Evolutionary conservation across 2,113 vertebrate genomes (phyloP).

Genomic region (Callipepla squamata): DNA sequence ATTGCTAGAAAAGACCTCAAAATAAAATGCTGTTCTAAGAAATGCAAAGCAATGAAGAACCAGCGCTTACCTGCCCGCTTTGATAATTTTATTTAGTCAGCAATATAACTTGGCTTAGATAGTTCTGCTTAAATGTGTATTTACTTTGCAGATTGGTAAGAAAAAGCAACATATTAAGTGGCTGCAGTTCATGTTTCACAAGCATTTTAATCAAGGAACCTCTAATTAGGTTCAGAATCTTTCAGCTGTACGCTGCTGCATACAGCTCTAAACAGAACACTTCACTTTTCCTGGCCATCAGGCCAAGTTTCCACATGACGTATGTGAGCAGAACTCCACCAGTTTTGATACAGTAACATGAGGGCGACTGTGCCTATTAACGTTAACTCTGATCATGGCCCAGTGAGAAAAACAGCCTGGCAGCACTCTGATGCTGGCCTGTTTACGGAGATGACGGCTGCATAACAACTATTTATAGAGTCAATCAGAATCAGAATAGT

Average conservation of each 20-base stretch:
- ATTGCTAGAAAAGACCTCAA: background rate
- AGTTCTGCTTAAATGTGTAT: background rate
- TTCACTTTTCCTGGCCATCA: background rate
- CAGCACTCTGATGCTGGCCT: background rate
- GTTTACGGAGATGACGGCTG: background rate
- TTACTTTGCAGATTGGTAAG: background rate
- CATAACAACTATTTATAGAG: background rate
- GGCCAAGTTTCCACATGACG: fast-evolving
- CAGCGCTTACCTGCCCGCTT: background rate
- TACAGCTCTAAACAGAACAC: background rate
- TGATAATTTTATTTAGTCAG: background rate
- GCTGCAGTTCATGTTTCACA: background rate
- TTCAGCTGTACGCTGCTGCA: background rate
- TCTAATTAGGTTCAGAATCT: background rate
- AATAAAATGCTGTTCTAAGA: background rate
- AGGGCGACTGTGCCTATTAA: background rate
- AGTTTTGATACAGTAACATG: background rate
- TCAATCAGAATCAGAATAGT: background rate
- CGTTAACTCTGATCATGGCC: background rate
- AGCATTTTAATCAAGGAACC: background rate
- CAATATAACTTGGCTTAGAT: background rate
- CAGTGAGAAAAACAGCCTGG: background rate
- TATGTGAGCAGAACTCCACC: background rate
- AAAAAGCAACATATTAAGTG: background rate
- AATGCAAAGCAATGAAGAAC: background rate